phyloP scores from a whole-genome alignment of 2,888 invertebrate species.

The Saturnia pavonia region DNA sequence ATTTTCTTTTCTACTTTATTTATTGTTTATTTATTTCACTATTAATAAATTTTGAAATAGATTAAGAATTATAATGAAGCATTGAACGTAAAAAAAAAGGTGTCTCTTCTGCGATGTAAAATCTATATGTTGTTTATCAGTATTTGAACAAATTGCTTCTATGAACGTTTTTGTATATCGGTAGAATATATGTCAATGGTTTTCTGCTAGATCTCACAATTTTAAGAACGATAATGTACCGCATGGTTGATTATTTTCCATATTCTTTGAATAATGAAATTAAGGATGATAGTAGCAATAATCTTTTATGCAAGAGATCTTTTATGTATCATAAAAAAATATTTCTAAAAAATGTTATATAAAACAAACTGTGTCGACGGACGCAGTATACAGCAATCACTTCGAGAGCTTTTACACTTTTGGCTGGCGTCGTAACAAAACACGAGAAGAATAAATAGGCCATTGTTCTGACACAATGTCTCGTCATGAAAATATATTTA shows the following conservation, averaged over 20 bases:
- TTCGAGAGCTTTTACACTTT: slow-evolving; percentile 24
- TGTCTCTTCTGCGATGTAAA: no score
- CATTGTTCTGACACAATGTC: slow-evolving; percentile 30
- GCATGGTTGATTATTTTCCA: neutral
- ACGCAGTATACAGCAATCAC: slow-evolving; percentile 22
- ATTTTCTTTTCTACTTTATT: no score
- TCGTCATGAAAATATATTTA: slow-evolving; percentile 27
- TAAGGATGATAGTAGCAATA: neutral
- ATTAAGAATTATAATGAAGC: no score
- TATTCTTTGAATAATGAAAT: neutral
- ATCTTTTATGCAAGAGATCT: no score
- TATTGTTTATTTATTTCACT: no score
- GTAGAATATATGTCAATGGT: neutral
- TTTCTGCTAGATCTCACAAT: neutral
- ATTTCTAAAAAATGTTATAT: neutral
- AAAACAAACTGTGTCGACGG: slow-evolving; percentile 20
- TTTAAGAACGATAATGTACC: neutral
- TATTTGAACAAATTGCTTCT: no score
- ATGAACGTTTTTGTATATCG: no score
- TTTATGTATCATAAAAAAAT: no score
- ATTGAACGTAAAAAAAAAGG: no score
- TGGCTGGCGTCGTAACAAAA: slow-evolving; percentile 22
- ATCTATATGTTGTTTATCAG: no score
- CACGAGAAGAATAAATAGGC: slow-evolving; percentile 25
- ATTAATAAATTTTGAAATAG: no score